Base-by-base conservation (phyloP, 1,140 invertebrate species). In the Argopecten irradians region DNA sequence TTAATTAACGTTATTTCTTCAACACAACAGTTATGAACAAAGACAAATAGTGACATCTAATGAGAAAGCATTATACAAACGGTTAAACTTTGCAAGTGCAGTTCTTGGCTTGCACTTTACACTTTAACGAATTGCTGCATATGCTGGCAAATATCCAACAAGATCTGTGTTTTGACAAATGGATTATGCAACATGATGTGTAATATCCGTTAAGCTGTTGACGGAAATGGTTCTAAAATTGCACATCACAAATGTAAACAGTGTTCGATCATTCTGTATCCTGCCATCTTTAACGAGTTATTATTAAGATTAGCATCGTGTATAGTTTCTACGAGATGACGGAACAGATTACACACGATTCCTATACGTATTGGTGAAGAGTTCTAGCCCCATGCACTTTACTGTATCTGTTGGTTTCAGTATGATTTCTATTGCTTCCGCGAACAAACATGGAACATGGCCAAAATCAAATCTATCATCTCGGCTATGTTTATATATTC, bases 401-500 rank as follows among this genome's bases (percentile, higher is more conserved):
- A 71, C n/a, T n/a, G 55, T 5, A 22, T 3, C 22, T n/a, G 55
- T 22, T 28, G 28, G n/a, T 71, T 28, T 71, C 5, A 71, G n/a
- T 3, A 71, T 0, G 55, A 16, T 71, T 71, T 22, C 22, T n/a
- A 71, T 71, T n/a, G 22, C 55, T 71, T 28, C 55, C 55, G 22
- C 55, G 55, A 71, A 71, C 55, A 71, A 71, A 71, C 43, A 71
- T 71, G 55, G 55, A 71, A 71, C 55, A 28, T 28, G n/a, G 55
- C 55, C 55, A 71, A 71, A 7, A n/a, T 5, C 8, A 28, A 71
- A 71, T 71, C 14, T 71, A 28, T 28, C 43, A 19, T 46, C 14
- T n/a, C 22, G n/a, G n/a, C n/a, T n/a, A n/a, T 28, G 22, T 71
- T 71, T 71, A 71, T 71, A 28, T 71, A 16, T 71, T 28, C 22